A percentile compares a stretch with the other conserved stretches of the same genome.
These are phyloP conservation scores for Philereme transversata DNA, from an alignment of 2,888 invertebrate genomes.

Conservation along the genomic window DNA sequence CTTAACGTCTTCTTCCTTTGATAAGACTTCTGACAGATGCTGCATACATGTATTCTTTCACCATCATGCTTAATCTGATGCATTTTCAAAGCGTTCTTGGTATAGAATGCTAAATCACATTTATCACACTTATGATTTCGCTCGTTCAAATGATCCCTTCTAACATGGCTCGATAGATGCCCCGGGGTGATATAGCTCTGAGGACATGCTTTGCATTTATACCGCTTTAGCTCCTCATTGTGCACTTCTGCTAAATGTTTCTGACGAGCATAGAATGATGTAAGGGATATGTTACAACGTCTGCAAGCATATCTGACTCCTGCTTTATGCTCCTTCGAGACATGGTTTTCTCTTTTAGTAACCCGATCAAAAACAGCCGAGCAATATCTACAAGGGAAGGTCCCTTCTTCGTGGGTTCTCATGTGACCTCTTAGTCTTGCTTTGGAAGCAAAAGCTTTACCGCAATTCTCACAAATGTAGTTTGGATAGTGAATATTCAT, in stretches of 20 bases:
- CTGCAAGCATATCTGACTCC: constrained; percentile 74
- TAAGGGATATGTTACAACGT: constrained; percentile 66
- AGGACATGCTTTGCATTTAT: constrained; percentile 76
- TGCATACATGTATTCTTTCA: constrained; percentile 77
- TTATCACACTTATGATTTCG: constrained; percentile 78
- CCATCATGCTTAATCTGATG: constrained; percentile 84
- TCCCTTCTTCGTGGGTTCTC: constrained; percentile 78
- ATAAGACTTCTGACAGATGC: constrained; percentile 78
- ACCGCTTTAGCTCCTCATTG: constrained; percentile 73
- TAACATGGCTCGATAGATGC: constrained; percentile 71
- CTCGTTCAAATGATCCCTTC: constrained; percentile 74
- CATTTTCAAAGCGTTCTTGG: constrained; percentile 81
- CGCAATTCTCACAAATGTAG: constrained; percentile 79
- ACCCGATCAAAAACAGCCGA: constrained; percentile 69
- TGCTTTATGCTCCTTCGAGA: constrained; percentile 74
- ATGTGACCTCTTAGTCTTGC: constrained; percentile 77
- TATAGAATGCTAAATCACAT: constrained; percentile 81
- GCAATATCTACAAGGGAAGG: constrained; percentile 72
- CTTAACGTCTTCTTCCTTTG: constrained; percentile 73
- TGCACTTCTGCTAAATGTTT: constrained; percentile 76
- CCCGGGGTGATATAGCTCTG: constrained; percentile 79
- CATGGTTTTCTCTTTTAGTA: constrained; percentile 74
- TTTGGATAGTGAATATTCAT: constrained; percentile 81
- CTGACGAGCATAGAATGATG: constrained; percentile 74
- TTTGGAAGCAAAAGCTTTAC: constrained; percentile 81